Evolutionary conservation across 1,140 invertebrate genomes (phyloP).

Genomic region (Drosophila obscura): DNA sequence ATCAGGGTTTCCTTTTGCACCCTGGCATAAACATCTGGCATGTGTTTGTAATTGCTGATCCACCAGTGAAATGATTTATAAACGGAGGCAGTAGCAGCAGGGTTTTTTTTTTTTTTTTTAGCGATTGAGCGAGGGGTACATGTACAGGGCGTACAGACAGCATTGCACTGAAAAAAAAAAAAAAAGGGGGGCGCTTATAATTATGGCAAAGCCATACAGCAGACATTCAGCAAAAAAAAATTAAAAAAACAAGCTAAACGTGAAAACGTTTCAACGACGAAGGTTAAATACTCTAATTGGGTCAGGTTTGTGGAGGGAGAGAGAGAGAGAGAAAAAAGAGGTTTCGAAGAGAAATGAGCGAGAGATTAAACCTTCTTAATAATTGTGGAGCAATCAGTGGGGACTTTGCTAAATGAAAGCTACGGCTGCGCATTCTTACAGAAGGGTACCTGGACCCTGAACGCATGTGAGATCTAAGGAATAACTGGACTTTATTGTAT

Average conservation of each 20-base stretch:
- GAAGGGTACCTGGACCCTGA: no score
- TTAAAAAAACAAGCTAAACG: no score
- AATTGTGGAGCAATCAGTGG: no score
- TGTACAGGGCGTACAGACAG: background rate
- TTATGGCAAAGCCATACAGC: conserved; percentile 1
- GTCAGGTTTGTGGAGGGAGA: conserved; percentile 3
- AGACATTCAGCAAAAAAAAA: background rate
- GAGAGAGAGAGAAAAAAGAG: no score
- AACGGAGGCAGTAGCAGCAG: conserved; percentile 13
- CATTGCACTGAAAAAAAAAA: conserved; percentile 36
- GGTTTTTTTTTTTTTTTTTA: no score
- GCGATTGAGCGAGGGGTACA: background rate
- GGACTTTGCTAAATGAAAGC: no score
- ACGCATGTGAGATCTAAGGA: no score
- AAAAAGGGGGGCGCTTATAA: conserved; percentile 21
- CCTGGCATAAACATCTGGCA: conserved; percentile 20
- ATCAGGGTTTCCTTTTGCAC: conserved; percentile 35
- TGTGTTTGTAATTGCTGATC: conserved; percentile 60
- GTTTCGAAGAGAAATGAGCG: no score
- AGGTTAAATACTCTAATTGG: conserved; percentile 32
- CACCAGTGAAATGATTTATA: conserved; percentile 40
- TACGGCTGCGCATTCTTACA: no score
- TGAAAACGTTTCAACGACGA: conserved; percentile 12
- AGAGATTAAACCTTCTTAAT: no score
- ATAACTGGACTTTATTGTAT: background rate